Percentiles rank a stretch among this genome's conserved stretches.
Conservation (phyloP, 1,140 invertebrate species). For the Aphelenchoides besseyi region DNA sequence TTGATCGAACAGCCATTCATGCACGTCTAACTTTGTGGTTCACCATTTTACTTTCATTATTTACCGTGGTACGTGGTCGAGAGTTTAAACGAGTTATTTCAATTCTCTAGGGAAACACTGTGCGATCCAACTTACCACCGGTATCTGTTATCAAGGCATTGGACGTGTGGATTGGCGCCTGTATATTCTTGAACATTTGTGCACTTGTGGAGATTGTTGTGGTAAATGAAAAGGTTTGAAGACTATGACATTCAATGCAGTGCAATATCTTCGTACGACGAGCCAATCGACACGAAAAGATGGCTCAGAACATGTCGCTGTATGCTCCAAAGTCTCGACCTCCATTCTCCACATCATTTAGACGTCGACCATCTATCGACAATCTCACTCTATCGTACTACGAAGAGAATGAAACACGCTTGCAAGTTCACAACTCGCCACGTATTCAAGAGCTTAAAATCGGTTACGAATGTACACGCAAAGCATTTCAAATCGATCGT, state of each 20-base stretch:
- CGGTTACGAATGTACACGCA: conserved; percentile 30
- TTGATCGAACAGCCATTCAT: conserved; percentile 86
- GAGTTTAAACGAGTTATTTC: conserved; percentile 5
- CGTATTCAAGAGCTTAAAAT: conserved; percentile 33
- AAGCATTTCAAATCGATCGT: conserved; percentile 35
- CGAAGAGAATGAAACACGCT: conserved; percentile 21
- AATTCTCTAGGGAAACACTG: conserved; percentile 73
- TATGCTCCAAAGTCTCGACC: neutral
- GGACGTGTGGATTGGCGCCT: conserved; percentile 46
- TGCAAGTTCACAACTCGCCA: conserved; percentile 25
- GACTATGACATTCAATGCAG: too few relatives aligned
- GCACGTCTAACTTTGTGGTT: conserved; percentile 87
- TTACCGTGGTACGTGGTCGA: conserved; percentile 71
- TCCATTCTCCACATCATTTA: neutral
- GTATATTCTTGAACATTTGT: conserved; percentile 85
- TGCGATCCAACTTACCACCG: conserved; percentile 74
- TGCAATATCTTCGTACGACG: conserved; percentile 65
- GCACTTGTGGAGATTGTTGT: conserved; percentile 87
- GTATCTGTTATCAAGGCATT: conserved; percentile 52
- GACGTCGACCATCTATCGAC: conserved; percentile 26
- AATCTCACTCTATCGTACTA: conserved; percentile 32
- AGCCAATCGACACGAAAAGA: conserved; percentile 44
- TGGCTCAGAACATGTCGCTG: conserved; percentile 33
- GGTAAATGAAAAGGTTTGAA: too few relatives aligned
- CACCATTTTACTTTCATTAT: conserved; percentile 89